Evolutionary conservation across 1,140 invertebrate species (phyloP).

Genomic region (Drosophila burlai): DNA sequence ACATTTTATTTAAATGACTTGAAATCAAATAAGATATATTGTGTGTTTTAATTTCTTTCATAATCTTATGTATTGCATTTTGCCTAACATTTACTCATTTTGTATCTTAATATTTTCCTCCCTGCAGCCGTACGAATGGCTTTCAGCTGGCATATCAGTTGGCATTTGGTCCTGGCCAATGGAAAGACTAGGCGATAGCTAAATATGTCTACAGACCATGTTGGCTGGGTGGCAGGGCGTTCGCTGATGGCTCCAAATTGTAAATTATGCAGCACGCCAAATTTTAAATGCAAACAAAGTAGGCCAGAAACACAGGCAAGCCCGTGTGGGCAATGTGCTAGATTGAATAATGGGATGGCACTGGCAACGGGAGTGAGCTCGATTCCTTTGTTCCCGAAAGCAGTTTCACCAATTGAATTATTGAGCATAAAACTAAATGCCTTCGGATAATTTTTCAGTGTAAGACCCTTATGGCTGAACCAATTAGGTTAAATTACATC

Average conservation of each 20-base stretch:
- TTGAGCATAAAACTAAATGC: background rate
- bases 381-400: constrained; percentile 13
- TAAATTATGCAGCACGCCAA: constrained; percentile 72
- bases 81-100: background rate
- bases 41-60: background rate
- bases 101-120: background rate
- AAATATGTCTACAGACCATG: constrained; percentile 14
- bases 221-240: background rate
- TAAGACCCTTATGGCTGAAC: background rate
- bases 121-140: constrained; percentile 3
- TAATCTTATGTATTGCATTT: background rate
- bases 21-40: background rate
- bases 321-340: constrained; percentile 26
- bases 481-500: background rate
- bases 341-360: constrained; percentile 36
- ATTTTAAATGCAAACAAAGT: constrained; percentile 79
- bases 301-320: constrained; percentile 19
- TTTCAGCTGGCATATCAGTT: constrained; percentile 26
- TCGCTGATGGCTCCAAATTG: constrained; percentile 35
- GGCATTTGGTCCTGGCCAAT: constrained; percentile 22
- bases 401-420: constrained; percentile 11
- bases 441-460: background rate
- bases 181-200: constrained; percentile 41
- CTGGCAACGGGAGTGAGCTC: background rate
- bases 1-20: background rate